A percentile compares a stretch with the other conserved stretches of the same genome.
These are phyloP conservation scores for Bemisia tabaci DNA, from an alignment of 1,140 invertebrate species.

Conservation along the genomic window DNA sequence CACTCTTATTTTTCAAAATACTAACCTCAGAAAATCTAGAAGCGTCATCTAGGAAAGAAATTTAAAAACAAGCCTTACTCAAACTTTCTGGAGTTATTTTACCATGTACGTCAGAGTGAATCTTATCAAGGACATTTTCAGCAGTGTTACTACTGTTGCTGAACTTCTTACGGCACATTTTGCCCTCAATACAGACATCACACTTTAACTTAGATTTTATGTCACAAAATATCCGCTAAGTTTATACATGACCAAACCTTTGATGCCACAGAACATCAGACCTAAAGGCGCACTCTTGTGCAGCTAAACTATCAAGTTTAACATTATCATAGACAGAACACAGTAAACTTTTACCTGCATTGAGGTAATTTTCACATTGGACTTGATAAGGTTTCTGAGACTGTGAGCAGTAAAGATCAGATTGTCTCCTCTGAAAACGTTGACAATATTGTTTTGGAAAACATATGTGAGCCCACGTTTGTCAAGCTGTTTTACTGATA, in stretches of 20 bases:
- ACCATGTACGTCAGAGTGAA: not conserved
- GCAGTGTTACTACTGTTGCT: not conserved
- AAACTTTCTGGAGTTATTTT: not conserved
- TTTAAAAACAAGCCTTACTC: not conserved
- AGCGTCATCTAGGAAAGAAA: not conserved
- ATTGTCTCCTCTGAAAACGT: not conserved
- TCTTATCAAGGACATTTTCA: not conserved
- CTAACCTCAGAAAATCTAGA: not conserved
- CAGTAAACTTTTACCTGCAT: not conserved
- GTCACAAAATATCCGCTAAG: not conserved
- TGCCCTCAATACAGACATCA: not conserved
- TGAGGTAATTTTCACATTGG: not conserved
- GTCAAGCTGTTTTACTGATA: not conserved
- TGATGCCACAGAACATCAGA: not conserved
- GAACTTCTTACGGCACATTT: not conserved
- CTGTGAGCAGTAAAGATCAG: not conserved
- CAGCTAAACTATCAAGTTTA: not conserved
- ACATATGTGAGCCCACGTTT: not conserved
- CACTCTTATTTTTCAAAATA: not conserved
- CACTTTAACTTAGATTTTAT: not conserved
- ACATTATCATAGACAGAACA: not conserved
- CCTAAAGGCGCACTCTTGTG: not conserved
- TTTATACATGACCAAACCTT: not conserved
- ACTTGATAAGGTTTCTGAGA: not conserved
- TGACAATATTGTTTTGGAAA: not conserved